These are phyloP conservation scores for Manis crassicaudata DNA, from an alignment of 2,797 vertebrate genomes.

Conservation along the genomic window DNA sequence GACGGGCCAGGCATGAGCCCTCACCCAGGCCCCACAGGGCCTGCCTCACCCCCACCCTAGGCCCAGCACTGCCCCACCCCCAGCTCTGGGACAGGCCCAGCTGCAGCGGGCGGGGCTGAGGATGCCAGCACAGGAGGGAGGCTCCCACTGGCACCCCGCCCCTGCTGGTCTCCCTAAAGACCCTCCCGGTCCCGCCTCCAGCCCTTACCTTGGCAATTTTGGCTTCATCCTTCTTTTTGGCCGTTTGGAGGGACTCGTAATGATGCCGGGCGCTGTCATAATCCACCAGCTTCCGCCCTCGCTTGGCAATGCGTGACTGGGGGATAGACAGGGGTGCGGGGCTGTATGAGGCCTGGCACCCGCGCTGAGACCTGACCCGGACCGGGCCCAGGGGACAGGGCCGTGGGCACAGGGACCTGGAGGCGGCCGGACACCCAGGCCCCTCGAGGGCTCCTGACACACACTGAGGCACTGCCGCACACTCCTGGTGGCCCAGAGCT, in stretches of 20 bases:
- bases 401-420: fast-evolving
- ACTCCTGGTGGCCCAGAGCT: neutral
- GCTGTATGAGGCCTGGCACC: neutral
- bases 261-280: slow-evolving; percentile 97
- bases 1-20: neutral
- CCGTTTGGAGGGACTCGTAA: slow-evolving; percentile 94
- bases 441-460: too few species aligned
- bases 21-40: neutral
- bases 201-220: slow-evolving; percentile 75
- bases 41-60: neutral
- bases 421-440: too few species aligned
- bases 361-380: neutral
- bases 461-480: fast-evolving
- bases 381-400: neutral
- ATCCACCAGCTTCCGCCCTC: slow-evolving; percentile 98
- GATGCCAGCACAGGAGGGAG: too few species aligned
- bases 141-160: neutral
- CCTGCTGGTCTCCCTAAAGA: neutral
- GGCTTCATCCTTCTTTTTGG: slow-evolving; percentile 86
- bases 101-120: neutral
- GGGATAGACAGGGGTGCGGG: neutral
- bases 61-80: neutral
- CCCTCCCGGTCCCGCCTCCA: too few species aligned
- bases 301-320: slow-evolving; percentile 96
- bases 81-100: neutral